Evolutionary conservation across 2,888 invertebrate genomes (phyloP).

Genomic region (Epirrita christyi): DNA sequence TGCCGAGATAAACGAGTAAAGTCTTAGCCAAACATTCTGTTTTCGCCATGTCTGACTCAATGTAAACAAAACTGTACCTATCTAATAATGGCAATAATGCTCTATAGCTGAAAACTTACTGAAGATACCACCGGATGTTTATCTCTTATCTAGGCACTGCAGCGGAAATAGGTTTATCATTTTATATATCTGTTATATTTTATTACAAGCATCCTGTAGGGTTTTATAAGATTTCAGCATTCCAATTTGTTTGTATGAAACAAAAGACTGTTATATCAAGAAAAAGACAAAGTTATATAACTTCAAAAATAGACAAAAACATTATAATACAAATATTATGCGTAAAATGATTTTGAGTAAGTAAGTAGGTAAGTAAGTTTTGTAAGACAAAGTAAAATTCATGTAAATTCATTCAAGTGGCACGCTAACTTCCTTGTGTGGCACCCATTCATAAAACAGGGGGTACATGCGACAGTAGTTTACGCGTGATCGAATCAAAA

Average conservation of each 20-base stretch:
- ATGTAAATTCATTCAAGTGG: neutral
- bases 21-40: slow-evolving; percentile 74
- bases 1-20: slow-evolving; percentile 65
- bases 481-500: neutral
- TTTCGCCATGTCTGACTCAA: slow-evolving; percentile 79
- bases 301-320: too few relatives aligned
- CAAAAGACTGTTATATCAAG: too few relatives aligned
- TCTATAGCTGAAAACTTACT: slow-evolving; percentile 45
- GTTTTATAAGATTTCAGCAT: too few relatives aligned
- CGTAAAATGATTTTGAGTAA: too few relatives aligned
- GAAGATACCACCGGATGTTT: slow-evolving; percentile 69
- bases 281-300: too few relatives aligned
- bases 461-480: neutral
- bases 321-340: too few relatives aligned
- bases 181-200: too few relatives aligned
- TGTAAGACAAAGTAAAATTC: neutral
- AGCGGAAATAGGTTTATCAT: slow-evolving; percentile 55
- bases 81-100: slow-evolving; percentile 48
- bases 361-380: too few relatives aligned
- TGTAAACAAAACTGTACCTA: slow-evolving; percentile 54
- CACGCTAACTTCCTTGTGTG: neutral
- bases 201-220: slow-evolving; percentile 7
- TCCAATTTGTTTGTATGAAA: too few relatives aligned
- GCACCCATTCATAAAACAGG: neutral
- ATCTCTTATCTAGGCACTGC: slow-evolving; percentile 35